Conservation (phyloP, 2,888 invertebrate genomes). For the Cremastobaeus sp. region DNA sequence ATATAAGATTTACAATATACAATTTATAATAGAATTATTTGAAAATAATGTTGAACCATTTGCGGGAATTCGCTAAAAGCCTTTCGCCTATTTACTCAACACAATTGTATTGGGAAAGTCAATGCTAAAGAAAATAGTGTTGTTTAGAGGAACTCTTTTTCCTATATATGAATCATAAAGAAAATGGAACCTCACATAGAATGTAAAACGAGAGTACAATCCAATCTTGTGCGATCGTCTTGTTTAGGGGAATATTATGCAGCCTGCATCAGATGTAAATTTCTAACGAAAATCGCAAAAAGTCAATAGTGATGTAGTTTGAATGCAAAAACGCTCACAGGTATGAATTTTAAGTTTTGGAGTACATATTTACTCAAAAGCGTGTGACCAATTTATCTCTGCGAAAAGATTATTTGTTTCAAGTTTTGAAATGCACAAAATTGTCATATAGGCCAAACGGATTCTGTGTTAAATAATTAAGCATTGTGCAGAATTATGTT, state of each 20-base stretch:
- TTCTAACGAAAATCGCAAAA: conserved; percentile 30
- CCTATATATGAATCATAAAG: background rate
- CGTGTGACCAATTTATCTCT: too few relatives aligned
- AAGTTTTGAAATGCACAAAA: too few relatives aligned
- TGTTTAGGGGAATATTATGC: conserved; percentile 33
- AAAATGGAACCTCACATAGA: background rate
- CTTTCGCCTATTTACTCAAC: too few relatives aligned
- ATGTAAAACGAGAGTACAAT: conserved; percentile 23
- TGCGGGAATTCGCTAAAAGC: too few relatives aligned
- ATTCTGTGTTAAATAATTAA: too few relatives aligned
- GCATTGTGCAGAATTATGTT: too few relatives aligned
- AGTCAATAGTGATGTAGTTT: conserved; percentile 40
- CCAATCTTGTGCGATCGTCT: conserved; percentile 11
- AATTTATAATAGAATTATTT: too few relatives aligned
- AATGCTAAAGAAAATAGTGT: conserved; percentile 7
- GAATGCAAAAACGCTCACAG: conserved; percentile 35
- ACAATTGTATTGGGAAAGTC: conserved; percentile 4
- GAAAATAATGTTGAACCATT: too few relatives aligned
- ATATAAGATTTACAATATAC: too few relatives aligned
- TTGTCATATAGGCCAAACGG: too few relatives aligned
- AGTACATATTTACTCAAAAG: background rate
- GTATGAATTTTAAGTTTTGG: conserved; percentile 40
- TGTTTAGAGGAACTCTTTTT: conserved; percentile 6
- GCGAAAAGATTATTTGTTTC: too few relatives aligned
- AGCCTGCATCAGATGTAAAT: conserved; percentile 35